Conservation (phyloP, 2,113 vertebrate genomes). For the Pyrgilauda ruficollis region DNA sequence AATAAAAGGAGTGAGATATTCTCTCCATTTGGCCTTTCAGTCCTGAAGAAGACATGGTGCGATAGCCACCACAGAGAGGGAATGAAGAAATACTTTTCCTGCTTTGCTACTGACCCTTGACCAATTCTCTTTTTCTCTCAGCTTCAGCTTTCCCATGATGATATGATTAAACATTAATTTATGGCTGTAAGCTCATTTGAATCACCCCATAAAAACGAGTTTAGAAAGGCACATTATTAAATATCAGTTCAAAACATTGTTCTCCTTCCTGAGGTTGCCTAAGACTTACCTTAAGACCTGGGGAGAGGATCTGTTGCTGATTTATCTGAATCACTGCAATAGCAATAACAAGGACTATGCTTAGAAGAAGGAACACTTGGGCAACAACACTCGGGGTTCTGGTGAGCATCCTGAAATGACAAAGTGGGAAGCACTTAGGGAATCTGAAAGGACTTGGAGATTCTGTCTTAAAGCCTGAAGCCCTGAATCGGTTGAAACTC, state of each 20-base stretch:
- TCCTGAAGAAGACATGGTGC: neutral
- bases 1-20: neutral
- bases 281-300: conserved; percentile 80
- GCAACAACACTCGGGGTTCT: conserved; percentile 75
- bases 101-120: neutral
- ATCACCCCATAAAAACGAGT: neutral
- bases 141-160: neutral
- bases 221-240: neutral
- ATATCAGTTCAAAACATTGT: neutral
- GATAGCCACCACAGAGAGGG: neutral
- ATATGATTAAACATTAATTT: neutral
- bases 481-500: neutral
- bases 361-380: conserved; percentile 79
- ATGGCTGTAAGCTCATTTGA: neutral
- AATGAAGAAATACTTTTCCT: neutral
- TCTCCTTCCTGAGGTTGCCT: neutral
- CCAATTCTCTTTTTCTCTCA: neutral
- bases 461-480: neutral
- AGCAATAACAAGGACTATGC: conserved; percentile 82
- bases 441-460: neutral
- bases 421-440: neutral
- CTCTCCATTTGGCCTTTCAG: neutral
- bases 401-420: conserved; percentile 67
- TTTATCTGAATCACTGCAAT: conserved; percentile 84
- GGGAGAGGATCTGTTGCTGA: conserved; percentile 72